Conservation (phyloP, 2,797 vertebrate species). For the Anguilla obscura region DNA sequence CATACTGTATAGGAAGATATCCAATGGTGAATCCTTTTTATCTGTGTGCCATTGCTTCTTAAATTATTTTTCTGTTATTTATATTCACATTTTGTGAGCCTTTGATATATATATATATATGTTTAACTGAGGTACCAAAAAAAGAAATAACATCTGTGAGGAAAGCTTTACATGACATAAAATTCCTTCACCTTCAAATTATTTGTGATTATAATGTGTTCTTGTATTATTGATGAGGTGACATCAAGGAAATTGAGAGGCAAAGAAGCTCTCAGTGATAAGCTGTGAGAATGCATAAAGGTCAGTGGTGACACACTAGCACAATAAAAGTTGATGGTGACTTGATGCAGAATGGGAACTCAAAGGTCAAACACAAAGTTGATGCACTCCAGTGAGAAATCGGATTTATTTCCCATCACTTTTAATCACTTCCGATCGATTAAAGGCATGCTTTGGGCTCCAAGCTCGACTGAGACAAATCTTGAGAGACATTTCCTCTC, state of each 20-base stretch:
- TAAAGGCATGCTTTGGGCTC: conserved; percentile 10
- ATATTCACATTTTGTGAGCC: no score
- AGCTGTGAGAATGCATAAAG: conserved; percentile 30
- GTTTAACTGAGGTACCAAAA: no score
- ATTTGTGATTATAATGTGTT: conserved; percentile 17
- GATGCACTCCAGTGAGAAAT: neutral
- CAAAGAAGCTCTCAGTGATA: conserved; percentile 26
- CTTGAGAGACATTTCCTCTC: conserved; percentile 16
- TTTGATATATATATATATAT: no score
- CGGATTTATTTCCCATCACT: conserved; percentile 12
- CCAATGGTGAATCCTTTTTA: no score
- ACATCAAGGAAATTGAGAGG: conserved; percentile 19
- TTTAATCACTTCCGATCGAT: conserved; percentile 28
- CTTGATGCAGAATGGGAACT: conserved; percentile 30
- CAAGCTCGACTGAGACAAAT: conserved; percentile 3
- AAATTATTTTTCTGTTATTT: no score
- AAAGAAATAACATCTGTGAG: neutral
- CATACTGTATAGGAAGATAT: no score
- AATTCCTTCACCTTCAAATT: neutral
- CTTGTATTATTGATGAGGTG: conserved; percentile 16
- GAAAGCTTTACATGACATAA: neutral
- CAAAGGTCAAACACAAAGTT: conserved; percentile 31
- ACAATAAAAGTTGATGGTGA: conserved; percentile 35
- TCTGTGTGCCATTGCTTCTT: no score
- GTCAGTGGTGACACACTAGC: conserved; percentile 23